Evolutionary conservation across 2,888 invertebrate genomes (phyloP), one percentile per base, ranked within the genome.

Genomic region (Hypselothyrea guttata): DNA sequence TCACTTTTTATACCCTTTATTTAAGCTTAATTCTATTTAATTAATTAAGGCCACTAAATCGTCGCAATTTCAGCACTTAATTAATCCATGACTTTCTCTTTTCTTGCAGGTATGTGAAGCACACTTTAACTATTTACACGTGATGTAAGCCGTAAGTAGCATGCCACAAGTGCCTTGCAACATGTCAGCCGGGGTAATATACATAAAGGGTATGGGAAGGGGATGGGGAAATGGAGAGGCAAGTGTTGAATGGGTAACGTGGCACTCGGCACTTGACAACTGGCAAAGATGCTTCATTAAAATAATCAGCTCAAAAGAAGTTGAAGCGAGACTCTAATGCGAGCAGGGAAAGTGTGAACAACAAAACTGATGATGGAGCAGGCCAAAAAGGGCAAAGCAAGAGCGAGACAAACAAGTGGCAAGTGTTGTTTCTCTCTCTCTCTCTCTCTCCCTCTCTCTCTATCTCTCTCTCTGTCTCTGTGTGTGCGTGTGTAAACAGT

Each of bases 41-140:
- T 12, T 12, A 34, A n/a, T 12, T 34, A 11, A 9, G 7, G 22
- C 2, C 22, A 37, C 9, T n/a, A 8, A 11, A 42, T 22, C 11
- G 22, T 2, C 7, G 18, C 13, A 13, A 45, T 22, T 15, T 31
- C 8, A 27, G 13, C 22, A 22, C 27, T 61, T 61, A 41, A 69
- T 42, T 75, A 65, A 71, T 41, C 3, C 5, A 0, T 37, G 9
- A 15, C 8, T 47, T 45, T 57, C n/a, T 56, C 44, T 67, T 16
- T 53, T 37, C 22, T 22, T 81, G 15, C 84, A 84, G 84, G 84
- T 84, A 84, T 67, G 84, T 81, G 48, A 55, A 70, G 16, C 47
- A 49, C 35, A 46, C 63, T 52, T 45, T 18, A 35, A 28, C 40
- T 33, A 41, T 38, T 45, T 42, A 56, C 27, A 40, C 54, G 22